Percentiles rank a stretch among this genome's conserved stretches.
phyloP scores from a whole-genome alignment of 1,140 invertebrate genomes.

The Chionoecetes opilio region DNA sequence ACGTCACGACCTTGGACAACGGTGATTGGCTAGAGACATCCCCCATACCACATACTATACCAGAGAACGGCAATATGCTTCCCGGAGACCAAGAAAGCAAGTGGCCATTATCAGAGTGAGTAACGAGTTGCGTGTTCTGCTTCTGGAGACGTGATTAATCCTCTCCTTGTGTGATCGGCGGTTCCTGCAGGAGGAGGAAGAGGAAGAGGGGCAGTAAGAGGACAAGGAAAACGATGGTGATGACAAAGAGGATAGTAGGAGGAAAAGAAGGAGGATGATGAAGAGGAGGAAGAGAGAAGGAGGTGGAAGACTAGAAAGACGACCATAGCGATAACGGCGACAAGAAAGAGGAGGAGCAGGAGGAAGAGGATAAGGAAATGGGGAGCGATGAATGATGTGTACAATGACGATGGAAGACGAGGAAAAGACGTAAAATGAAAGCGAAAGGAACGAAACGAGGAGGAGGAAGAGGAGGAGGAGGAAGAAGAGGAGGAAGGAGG shows the following conservation, averaged over 20 bases:
- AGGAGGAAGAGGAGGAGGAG: neutral
- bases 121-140: neutral
- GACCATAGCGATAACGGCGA: neutral
- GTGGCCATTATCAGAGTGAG: neutral
- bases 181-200: neutral
- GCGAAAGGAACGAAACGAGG: neutral
- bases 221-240: neutral
- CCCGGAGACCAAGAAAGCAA: neutral
- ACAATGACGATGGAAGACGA: too few species aligned
- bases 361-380: neutral
- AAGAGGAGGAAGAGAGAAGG: neutral
- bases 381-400: too few species aligned
- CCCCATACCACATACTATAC: too few species aligned
- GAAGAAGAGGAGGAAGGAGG: neutral
- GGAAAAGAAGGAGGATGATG: neutral
- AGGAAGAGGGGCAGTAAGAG: neutral
- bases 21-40: too few species aligned
- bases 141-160: slow-evolving; percentile 13
- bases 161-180: neutral
- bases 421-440: too few species aligned
- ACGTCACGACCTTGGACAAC: too few species aligned
- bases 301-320: too few species aligned
- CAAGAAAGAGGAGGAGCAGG: neutral
- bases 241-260: neutral
- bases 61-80: too few species aligned